These are phyloP conservation scores for Anodontia alba DNA, from an alignment of 2,888 invertebrate species.

Conservation along the genomic window DNA sequence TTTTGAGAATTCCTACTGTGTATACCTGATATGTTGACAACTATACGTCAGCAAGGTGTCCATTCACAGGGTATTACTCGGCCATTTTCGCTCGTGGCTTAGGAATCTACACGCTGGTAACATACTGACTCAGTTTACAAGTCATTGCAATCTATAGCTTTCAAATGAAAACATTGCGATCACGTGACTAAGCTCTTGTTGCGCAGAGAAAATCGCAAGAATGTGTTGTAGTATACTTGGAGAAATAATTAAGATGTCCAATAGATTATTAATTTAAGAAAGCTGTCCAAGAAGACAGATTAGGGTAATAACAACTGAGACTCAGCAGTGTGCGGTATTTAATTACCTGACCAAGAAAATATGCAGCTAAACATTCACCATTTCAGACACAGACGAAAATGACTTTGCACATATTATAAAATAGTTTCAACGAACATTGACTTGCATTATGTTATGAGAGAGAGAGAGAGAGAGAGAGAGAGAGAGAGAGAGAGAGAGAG, in stretches of 20 bases:
- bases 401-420: background rate
- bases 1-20: slow-evolving; percentile 42
- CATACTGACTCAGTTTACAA: background rate
- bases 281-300: slow-evolving; percentile 58
- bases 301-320: slow-evolving; percentile 27
- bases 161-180: background rate
- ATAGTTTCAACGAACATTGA: too few relatives aligned
- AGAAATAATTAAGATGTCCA: slow-evolving; percentile 40
- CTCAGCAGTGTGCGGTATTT: slow-evolving; percentile 45
- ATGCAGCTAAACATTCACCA: slow-evolving; percentile 19
- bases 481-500: too few relatives aligned
- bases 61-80: background rate
- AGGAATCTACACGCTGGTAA: background rate
- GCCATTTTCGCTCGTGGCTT: background rate
- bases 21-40: slow-evolving; percentile 28
- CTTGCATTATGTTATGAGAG: too few relatives aligned
- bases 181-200: background rate
- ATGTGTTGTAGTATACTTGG: background rate
- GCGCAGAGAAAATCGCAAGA: background rate
- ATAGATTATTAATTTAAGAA: slow-evolving; percentile 53
- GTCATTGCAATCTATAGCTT: background rate
- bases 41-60: slow-evolving; percentile 34
- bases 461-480: too few relatives aligned
- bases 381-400: background rate
- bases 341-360: slow-evolving; percentile 58